phyloP scores from a whole-genome alignment of 2,113 vertebrate genomes.

The Suricata suricatta region DNA sequence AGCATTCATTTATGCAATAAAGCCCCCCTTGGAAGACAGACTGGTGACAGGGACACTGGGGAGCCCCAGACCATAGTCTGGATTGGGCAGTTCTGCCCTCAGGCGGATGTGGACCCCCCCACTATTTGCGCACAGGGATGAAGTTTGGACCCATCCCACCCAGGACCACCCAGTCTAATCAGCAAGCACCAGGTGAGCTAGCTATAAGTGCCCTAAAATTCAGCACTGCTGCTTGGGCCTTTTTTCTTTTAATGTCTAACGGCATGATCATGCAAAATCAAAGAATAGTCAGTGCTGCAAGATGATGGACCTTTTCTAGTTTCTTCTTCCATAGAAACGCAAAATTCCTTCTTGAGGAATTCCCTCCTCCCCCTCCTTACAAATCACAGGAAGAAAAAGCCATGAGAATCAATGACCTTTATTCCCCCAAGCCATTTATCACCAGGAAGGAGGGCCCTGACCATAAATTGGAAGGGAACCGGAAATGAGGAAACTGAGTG shows the following conservation, averaged over 20 bases:
- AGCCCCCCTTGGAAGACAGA: neutral
- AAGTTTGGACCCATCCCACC: neutral
- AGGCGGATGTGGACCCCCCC: rapidly evolving
- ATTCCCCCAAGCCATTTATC: neutral
- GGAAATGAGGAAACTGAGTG: neutral
- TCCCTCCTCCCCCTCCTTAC: neutral
- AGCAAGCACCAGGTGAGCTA: neutral
- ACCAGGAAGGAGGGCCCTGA: neutral
- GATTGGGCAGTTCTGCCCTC: neutral
- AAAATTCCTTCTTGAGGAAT: neutral
- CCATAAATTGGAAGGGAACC: neutral
- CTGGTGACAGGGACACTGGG: neutral
- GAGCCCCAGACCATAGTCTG: rapidly evolving
- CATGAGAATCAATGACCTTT: neutral
- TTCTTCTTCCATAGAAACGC: neutral
- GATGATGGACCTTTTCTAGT: neutral
- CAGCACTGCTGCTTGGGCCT: neutral
- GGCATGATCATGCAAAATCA: neutral
- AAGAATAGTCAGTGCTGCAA: neutral
- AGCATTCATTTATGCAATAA: neutral
- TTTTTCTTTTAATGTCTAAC: neutral
- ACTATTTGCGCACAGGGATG: neutral
- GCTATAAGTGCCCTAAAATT: neutral
- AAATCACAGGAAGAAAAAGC: neutral
- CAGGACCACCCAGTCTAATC: neutral